Evolutionary conservation across 2,113 vertebrate species (phyloP).

Genomic region (Pionites leucogaster): DNA sequence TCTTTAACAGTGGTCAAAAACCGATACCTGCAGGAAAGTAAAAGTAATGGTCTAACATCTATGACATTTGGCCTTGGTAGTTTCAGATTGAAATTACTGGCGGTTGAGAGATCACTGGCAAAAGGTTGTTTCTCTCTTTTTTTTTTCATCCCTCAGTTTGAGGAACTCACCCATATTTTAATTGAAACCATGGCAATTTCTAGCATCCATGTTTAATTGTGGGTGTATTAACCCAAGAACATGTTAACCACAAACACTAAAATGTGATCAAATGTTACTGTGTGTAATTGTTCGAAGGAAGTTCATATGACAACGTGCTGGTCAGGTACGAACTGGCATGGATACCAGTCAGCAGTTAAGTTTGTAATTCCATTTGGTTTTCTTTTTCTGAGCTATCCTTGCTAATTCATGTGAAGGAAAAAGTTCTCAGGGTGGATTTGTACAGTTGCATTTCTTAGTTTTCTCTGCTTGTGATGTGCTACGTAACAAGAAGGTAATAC

Average conservation of each 20-base stretch:
- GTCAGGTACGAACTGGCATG: neutral
- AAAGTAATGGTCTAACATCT: neutral
- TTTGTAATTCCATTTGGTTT: neutral
- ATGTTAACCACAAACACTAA: neutral
- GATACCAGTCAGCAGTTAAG: neutral
- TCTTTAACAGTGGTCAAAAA: neutral
- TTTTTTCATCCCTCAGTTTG: neutral
- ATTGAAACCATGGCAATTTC: neutral
- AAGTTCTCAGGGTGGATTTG: neutral
- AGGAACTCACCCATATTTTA: neutral
- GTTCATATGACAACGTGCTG: neutral
- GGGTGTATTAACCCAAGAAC: neutral
- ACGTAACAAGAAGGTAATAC: rapidly evolving
- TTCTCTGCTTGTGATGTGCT: neutral
- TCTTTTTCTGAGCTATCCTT: neutral
- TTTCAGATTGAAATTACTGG: neutral
- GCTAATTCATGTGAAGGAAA: neutral
- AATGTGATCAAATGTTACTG: neutral
- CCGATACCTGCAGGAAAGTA: neutral
- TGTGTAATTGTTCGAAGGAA: neutral
- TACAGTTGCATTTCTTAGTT: neutral
- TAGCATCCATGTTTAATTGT: neutral
- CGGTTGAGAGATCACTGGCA: neutral
- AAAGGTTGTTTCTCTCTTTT: neutral
- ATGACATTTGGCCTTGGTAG: neutral